phyloP scores from a whole-genome alignment of 2,113 vertebrate species.

The Empidonax alnorum region DNA sequence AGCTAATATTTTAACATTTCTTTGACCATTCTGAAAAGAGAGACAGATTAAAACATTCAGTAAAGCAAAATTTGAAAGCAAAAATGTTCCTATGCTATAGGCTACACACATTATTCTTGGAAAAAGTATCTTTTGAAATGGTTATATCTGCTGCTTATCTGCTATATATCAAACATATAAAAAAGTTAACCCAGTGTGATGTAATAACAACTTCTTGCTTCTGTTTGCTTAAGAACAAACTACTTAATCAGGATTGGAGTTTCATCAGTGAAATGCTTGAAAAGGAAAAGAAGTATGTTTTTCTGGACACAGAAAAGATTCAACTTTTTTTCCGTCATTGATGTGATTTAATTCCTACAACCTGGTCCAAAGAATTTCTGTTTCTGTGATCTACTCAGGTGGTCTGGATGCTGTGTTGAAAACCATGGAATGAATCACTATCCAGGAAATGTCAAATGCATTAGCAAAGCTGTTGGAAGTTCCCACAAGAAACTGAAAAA shows the following conservation, averaged over 20 bases:
- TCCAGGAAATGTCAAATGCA: not conserved
- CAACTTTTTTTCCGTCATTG: not conserved
- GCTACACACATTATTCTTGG: fast-evolving
- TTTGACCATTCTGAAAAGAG: not conserved
- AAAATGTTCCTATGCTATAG: not conserved
- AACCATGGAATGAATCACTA: not conserved
- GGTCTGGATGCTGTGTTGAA: not conserved
- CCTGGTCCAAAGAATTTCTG: not conserved
- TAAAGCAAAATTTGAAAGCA: not conserved
- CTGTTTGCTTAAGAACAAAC: not conserved
- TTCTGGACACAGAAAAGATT: not conserved
- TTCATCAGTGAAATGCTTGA: not conserved
- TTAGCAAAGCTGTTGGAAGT: not conserved
- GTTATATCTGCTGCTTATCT: not conserved
- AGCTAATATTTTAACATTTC: not conserved
- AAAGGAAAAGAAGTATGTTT: not conserved
- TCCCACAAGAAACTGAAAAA: not conserved
- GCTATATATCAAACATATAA: not conserved
- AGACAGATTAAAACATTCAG: not conserved
- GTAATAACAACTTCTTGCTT: not conserved
- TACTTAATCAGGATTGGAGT: not conserved
- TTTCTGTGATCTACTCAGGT: not conserved
- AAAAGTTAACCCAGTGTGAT: not conserved
- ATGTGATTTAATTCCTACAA: not conserved
- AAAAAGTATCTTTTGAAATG: not conserved